Percentiles rank a stretch among this genome's conserved stretches.
Evolutionary conservation across 2,797 vertebrate genomes (phyloP).

Genomic region (Sebastes variabilis): DNA sequence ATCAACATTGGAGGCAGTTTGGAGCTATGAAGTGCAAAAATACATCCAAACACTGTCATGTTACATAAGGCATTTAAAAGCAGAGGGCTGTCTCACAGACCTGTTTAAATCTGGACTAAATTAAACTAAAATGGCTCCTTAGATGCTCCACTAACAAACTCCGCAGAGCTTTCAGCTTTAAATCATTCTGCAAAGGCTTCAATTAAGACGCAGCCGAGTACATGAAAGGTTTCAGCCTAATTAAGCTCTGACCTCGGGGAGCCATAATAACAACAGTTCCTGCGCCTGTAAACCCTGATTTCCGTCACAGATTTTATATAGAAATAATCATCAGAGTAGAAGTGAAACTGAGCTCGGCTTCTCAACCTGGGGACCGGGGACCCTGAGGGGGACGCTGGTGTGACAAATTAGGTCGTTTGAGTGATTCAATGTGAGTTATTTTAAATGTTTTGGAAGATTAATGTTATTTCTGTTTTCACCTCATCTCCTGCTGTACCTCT

Average conservation of each 20-base stretch:
- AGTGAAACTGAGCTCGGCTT: not conserved
- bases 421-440: not conserved
- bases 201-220: conserved; percentile 41
- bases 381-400: not conserved
- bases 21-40: not conserved
- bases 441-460: not conserved
- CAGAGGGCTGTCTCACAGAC: not conserved
- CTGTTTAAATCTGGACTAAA: conserved; percentile 41
- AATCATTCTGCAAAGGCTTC: conserved; percentile 50
- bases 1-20: not conserved
- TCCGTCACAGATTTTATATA: conserved; percentile 11
- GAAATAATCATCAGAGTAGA: conserved; percentile 36
- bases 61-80: conserved; percentile 5
- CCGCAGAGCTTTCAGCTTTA: conserved; percentile 41
- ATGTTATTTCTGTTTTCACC: not conserved
- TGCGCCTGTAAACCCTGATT: conserved; percentile 37
- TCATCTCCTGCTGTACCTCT: not conserved
- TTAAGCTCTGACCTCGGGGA: conserved; percentile 60
- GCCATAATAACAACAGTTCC: conserved; percentile 40
- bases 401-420: not conserved
- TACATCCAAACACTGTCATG: not conserved
- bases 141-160: conserved; percentile 27
- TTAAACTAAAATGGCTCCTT: conserved; percentile 26
- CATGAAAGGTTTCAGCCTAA: conserved; percentile 65
- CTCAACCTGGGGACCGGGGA: not conserved